Base-by-base conservation (phyloP, 1,140 invertebrate genomes). In the Eueides isabella region DNA sequence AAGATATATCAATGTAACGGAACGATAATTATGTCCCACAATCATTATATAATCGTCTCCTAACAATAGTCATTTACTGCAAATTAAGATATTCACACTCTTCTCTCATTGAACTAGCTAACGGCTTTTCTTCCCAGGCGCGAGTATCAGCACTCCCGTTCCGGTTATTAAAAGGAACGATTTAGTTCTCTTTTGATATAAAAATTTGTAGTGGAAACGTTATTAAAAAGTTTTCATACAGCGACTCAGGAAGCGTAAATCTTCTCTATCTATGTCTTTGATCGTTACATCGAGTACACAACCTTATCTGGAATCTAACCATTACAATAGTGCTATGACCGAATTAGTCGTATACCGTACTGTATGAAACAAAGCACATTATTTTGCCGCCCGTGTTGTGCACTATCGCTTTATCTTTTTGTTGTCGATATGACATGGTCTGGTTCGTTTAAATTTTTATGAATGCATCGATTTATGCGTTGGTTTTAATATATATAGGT, bases 31-130 rank as follows among this genome's bases (percentile, higher is more conserved):
- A 68, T 68, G 66, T 76, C 69, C 2, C 69, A 76, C 71, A 61
- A 63, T 74, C 75, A 78, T 83, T 81, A 81, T 72, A 71, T 81
- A 85, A 81, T 71, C 71, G 65, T 80, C 75, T 77, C 66, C 68
- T 72, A 85, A 85, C 81, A 85, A 88, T 81, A 77, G 74, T 79
- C 76, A 72, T 77, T 82, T 77, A 84, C 84, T 80, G 84, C 85
- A 87, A 87, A 85, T 82, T 84, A 84, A 55, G 82, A 81, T 78
- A 85, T 85, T 85, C 81, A 85, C 85, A 87, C 85, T 87, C 81
- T 83, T 84, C 67, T 83, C 84, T 82, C 80, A 85, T 81, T 77
- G 76, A 77, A 72, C 65, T 67, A 63, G 78, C 41, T 85, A 85
- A 85, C 82, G 85, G 82, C 70, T 74, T 74, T 55, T 65, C 77